Evolutionary conservation across 2,888 invertebrate species (phyloP).

Genomic region (Ganaspis brasiliensis): DNA sequence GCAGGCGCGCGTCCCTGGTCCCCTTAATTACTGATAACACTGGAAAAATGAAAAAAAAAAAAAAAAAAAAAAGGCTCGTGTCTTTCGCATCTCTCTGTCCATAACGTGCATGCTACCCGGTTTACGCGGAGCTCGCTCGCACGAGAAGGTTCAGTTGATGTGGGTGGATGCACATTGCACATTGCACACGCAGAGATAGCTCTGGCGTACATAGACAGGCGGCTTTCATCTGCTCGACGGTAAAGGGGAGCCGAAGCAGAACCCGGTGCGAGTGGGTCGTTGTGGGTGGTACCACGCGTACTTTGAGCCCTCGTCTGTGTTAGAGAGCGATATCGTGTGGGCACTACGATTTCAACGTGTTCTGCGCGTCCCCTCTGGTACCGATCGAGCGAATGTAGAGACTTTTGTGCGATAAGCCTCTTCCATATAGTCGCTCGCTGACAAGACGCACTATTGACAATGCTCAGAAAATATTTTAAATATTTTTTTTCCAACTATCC

Average conservation of each 20-base stretch:
- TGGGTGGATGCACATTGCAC: conserved; percentile 41
- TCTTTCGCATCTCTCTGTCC: conserved; percentile 29
- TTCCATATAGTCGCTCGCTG: neutral
- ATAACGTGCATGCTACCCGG: conserved; percentile 30
- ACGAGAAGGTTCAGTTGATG: conserved; percentile 27
- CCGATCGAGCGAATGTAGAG: conserved; percentile 64
- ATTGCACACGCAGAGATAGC: conserved; percentile 49
- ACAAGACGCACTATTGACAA: conserved; percentile 27
- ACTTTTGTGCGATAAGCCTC: conserved; percentile 22
- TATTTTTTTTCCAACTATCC: neutral
- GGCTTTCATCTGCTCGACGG: conserved; percentile 59
- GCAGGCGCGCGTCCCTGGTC: neutral
- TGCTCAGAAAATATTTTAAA: neutral
- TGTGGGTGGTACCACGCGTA: conserved; percentile 59
- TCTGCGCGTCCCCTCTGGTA: conserved; percentile 55
- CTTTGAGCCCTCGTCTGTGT: conserved; percentile 51
- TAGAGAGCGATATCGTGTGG: conserved; percentile 57
- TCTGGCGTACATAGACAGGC: conserved; percentile 57
- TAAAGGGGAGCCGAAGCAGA: conserved; percentile 60
- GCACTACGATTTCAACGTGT: conserved; percentile 58
- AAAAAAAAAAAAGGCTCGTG: conserved; percentile 18
- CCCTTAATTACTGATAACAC: conserved; percentile 26
- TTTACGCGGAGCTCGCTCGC: conserved; percentile 34
- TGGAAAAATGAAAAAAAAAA: conserved; percentile 10
- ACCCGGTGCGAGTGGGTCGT: conserved; percentile 60